These are phyloP conservation scores for Cephus runcator DNA, from an alignment of 2,888 invertebrate genomes.

Conservation along the genomic window DNA sequence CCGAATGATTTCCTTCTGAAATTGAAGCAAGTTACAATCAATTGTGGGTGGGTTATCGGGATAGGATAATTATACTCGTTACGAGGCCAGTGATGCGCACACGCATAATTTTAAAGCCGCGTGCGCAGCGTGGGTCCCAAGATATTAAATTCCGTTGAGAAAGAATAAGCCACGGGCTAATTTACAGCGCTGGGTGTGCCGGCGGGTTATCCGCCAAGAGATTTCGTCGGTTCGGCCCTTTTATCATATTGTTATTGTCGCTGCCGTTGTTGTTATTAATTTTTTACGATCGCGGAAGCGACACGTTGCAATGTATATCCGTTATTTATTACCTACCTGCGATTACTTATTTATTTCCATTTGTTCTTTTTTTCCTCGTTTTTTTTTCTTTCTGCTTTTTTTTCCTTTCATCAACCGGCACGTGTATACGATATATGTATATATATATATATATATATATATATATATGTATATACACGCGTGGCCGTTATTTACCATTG, in stretches of 20 bases:
- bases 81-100: conserved; percentile 41
- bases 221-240: conserved; percentile 30
- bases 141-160: conserved; percentile 58
- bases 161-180: conserved; percentile 59
- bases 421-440: not conserved
- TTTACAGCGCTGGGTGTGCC: conserved; percentile 58
- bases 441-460: not conserved
- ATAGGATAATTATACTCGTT: conserved; percentile 59
- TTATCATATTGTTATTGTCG: conserved; percentile 21
- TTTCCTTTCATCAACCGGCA: not conserved
- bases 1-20: not conserved
- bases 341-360: not conserved
- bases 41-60: not conserved
- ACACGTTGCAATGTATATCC: conserved; percentile 13
- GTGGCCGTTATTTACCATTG: not conserved
- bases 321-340: conserved; percentile 14
- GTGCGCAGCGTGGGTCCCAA: conserved; percentile 58
- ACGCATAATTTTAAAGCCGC: conserved; percentile 52
- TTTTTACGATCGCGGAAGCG: conserved; percentile 22
- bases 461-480: not conserved
- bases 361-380: not conserved
- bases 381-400: not conserved
- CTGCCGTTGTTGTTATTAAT: conserved; percentile 20
- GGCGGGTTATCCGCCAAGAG: conserved; percentile 29
- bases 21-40: not conserved